phyloP scores from a whole-genome alignment of 2,888 invertebrate species.

The Leptarthrus brevirostris region DNA sequence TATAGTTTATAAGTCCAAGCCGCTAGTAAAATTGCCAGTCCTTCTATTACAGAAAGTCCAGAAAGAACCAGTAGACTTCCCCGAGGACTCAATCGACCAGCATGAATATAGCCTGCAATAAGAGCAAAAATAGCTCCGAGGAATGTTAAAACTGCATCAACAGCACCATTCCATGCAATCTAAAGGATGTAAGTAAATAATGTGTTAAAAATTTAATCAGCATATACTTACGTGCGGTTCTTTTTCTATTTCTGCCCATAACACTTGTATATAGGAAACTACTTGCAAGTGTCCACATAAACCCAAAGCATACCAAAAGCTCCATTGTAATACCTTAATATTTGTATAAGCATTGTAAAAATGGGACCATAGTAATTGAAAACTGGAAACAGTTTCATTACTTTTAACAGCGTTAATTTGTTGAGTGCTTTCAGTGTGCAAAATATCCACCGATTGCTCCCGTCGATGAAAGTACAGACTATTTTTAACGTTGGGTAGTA shows the following conservation, averaged over 20 bases:
- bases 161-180: constrained; percentile 77
- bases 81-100: constrained; percentile 61
- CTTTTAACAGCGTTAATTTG: constrained; percentile 61
- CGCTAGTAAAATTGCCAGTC: constrained; percentile 70
- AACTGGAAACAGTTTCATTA: constrained; percentile 53
- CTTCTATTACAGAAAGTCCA: constrained; percentile 70
- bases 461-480: constrained; percentile 75
- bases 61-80: constrained; percentile 68
- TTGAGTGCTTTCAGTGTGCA: constrained; percentile 36
- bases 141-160: constrained; percentile 81
- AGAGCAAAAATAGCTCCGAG: constrained; percentile 74
- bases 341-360: constrained; percentile 73
- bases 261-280: constrained; percentile 76
- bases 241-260: constrained; percentile 73
- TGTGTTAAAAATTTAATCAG: not conserved
- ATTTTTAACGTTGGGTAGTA: constrained; percentile 72
- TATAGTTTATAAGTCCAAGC: constrained; percentile 73
- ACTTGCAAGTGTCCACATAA: constrained; percentile 80
- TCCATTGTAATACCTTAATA: constrained; percentile 76
- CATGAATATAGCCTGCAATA: constrained; percentile 68
- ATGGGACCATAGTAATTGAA: constrained; percentile 70
- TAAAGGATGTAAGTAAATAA: constrained; percentile 34
- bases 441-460: constrained; percentile 46
- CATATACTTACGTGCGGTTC: constrained; percentile 60
- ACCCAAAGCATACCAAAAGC: constrained; percentile 80